Evolutionary conservation across 2,797 vertebrate species (phyloP).

Genomic region (Psittacula echo): DNA sequence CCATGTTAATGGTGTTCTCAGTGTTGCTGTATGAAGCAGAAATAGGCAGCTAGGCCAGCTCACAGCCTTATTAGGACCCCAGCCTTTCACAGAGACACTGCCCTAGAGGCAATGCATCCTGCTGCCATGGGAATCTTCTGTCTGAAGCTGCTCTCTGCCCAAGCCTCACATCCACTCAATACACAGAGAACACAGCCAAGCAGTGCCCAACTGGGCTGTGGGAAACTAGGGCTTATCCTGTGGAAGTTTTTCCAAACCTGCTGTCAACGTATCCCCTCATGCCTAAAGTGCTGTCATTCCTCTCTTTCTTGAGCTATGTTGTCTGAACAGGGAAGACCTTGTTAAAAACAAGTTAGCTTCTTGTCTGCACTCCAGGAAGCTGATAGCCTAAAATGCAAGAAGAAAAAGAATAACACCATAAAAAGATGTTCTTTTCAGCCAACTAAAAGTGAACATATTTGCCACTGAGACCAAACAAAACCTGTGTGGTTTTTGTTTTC

Average conservation of each 20-base stretch:
- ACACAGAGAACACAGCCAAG: not conserved
- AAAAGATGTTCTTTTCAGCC: not conserved
- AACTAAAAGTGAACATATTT: not conserved
- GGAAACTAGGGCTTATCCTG: not conserved
- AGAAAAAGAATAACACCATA: not conserved
- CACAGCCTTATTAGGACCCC: not conserved
- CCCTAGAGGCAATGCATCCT: not conserved
- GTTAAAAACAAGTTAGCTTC: not conserved
- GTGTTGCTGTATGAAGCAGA: not conserved
- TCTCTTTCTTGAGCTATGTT: not conserved
- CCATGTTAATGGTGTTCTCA: not conserved
- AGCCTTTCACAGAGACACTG: not conserved
- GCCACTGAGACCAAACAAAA: not conserved
- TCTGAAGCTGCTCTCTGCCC: not conserved
- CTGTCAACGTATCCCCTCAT: not conserved
- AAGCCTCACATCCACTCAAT: not conserved
- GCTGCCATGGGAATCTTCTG: not conserved
- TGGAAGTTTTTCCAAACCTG: not conserved
- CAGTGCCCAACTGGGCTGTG: not conserved
- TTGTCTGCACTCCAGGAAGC: not conserved
- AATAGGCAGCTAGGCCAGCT: not conserved
- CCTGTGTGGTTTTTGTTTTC: too few relatives aligned
- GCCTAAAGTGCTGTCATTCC: not conserved
- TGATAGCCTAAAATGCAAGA: not conserved
- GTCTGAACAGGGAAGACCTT: not conserved